These are phyloP conservation scores for Lepidocyrtoides sp. DNA, from an alignment of 2,888 invertebrate species.

Conservation along the genomic window DNA sequence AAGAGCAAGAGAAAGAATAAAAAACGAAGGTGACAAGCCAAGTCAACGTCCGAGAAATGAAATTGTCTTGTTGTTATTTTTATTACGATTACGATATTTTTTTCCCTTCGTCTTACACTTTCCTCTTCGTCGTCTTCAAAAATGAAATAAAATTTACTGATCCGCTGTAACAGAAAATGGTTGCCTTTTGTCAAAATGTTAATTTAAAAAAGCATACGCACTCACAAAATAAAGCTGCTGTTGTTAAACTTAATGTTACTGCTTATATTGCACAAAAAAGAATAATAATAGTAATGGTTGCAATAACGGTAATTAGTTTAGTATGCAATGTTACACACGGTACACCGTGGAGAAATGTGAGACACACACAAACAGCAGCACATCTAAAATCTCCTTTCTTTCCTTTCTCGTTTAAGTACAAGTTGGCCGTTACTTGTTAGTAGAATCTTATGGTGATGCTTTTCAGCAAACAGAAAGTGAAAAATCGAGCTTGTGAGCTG, in stretches of 20 bases:
- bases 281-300: background rate
- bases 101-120: background rate
- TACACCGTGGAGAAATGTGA: constrained; percentile 68
- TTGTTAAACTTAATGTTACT: background rate
- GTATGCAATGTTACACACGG: constrained; percentile 35
- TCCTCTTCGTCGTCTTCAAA: background rate
- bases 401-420: background rate
- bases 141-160: background rate
- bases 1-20: background rate
- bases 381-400: constrained; percentile 11
- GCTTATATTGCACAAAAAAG: constrained; percentile 6
- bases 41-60: constrained; percentile 62
- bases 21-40: constrained; percentile 64
- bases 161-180: background rate
- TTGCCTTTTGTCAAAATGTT: constrained; percentile 18
- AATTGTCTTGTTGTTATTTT: constrained; percentile 58
- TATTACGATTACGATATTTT: constrained; percentile 15
- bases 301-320: constrained; percentile 34
- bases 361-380: constrained; percentile 37
- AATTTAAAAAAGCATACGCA: constrained; percentile 42
- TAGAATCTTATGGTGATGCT: background rate
- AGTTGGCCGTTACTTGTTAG: background rate
- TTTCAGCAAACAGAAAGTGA: background rate
- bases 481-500: constrained; percentile 48
- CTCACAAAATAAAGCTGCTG: background rate